Percentiles rank a stretch among this genome's conserved stretches.
These are phyloP conservation scores for Araneus ventricosus DNA, from an alignment of 1,140 invertebrate genomes.

Conservation along the genomic window DNA sequence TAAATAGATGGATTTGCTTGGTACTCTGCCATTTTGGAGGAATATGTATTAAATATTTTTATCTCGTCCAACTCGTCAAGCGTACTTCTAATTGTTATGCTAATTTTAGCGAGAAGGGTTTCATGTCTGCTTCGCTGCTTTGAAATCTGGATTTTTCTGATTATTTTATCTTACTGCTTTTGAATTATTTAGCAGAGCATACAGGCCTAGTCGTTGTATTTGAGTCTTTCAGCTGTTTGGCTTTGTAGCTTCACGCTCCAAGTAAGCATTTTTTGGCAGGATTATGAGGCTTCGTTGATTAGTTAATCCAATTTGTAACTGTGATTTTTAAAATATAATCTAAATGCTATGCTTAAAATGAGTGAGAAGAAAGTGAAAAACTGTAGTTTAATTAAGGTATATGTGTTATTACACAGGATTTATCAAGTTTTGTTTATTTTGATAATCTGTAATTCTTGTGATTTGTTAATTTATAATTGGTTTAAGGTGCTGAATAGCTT, in stretches of 20 bases:
- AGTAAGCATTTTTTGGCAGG: not conserved
- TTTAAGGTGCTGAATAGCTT: no score
- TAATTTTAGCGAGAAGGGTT: constrained; percentile 20
- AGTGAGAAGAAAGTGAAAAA: no score
- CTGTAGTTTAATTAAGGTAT: no score
- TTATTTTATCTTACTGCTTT: not conserved
- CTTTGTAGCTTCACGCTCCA: not conserved
- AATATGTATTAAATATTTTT: not conserved
- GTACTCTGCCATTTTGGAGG: not conserved
- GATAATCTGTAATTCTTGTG: no score
- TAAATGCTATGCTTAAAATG: no score
- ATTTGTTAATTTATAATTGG: no score
- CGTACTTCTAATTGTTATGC: constrained; percentile 51
- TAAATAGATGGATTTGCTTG: not conserved
- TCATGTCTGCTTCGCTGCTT: not conserved
- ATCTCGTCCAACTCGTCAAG: not conserved
- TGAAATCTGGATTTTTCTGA: not conserved
- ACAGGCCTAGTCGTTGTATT: not conserved
- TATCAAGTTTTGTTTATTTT: no score
- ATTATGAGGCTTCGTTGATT: no score
- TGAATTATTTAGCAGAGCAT: not conserved
- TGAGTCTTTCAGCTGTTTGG: not conserved
- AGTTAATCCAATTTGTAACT: no score
- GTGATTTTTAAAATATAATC: no score
- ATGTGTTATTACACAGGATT: no score